Evolutionary conservation across 1,140 invertebrate genomes (phyloP).

Genomic region (Caenorhabditis inopinata): DNA sequence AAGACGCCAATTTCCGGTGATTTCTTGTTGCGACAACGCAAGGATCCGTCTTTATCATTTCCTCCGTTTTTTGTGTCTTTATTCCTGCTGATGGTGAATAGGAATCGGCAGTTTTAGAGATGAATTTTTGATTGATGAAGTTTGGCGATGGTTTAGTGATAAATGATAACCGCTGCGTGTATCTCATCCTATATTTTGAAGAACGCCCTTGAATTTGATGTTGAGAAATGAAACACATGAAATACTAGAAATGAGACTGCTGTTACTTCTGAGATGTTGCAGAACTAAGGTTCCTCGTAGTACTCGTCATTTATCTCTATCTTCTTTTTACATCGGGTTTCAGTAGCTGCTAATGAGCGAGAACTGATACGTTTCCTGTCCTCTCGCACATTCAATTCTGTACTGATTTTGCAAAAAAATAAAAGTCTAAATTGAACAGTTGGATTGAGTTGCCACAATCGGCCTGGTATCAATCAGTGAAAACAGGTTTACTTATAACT

Average conservation of each 20-base stretch:
- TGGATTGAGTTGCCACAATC: neutral
- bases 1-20: slow-evolving; percentile 11
- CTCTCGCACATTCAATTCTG: neutral
- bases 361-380: neutral
- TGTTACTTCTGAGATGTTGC: no score
- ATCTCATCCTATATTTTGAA: neutral
- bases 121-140: slow-evolving; percentile 33
- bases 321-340: neutral
- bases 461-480: neutral
- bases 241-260: neutral
- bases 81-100: slow-evolving; percentile 4
- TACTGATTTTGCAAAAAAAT: slow-evolving; percentile 18
- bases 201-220: slow-evolving; percentile 11
- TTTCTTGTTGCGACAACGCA: neutral
- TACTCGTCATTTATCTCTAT: neutral
- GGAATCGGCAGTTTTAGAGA: neutral
- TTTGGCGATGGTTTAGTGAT: slow-evolving; percentile 13
- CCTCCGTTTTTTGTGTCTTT: neutral
- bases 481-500: neutral
- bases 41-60: slow-evolving; percentile 16
- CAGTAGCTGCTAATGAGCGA: slow-evolving; percentile 5
- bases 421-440: slow-evolving; percentile 23
- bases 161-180: neutral
- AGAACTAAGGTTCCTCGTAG: no score
- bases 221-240: neutral